These are phyloP conservation scores for Oreohelix idahoensis DNA, from an alignment of 1,140 invertebrate species.

Conservation along the genomic window DNA sequence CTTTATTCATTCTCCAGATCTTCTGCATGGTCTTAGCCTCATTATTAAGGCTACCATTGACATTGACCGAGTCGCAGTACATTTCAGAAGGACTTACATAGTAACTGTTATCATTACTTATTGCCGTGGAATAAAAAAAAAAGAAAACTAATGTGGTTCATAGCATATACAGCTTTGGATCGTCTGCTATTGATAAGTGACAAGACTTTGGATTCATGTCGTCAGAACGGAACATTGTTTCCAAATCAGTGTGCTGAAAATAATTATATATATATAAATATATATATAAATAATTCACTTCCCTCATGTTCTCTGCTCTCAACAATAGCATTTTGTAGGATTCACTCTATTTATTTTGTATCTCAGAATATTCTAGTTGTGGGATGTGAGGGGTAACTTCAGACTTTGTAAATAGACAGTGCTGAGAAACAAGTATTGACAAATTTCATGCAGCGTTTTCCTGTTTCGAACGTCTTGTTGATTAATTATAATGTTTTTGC, in stretches of 20 bases:
- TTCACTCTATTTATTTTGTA: background rate
- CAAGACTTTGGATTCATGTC: background rate
- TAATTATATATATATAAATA: background rate
- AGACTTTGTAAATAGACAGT: background rate
- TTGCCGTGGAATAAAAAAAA: background rate
- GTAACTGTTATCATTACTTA: background rate
- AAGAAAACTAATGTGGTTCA: no score
- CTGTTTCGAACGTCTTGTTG: background rate
- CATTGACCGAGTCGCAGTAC: background rate
- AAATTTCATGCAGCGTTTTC: background rate
- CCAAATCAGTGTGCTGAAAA: background rate
- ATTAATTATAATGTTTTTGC: background rate
- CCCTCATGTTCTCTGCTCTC: background rate
- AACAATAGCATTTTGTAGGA: background rate
- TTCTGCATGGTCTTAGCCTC: background rate
- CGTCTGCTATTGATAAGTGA: background rate
- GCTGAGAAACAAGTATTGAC: background rate
- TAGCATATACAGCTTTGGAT: background rate
- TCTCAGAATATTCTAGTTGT: background rate
- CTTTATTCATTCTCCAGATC: background rate
- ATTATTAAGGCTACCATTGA: background rate
- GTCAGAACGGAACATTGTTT: background rate
- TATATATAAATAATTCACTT: no score
- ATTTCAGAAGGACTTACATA: background rate
- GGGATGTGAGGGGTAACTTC: background rate